Evolutionary conservation across 2,888 invertebrate species (phyloP), one percentile per base, ranked within the genome.

Genomic region (Drosophila paramelanica): DNA sequence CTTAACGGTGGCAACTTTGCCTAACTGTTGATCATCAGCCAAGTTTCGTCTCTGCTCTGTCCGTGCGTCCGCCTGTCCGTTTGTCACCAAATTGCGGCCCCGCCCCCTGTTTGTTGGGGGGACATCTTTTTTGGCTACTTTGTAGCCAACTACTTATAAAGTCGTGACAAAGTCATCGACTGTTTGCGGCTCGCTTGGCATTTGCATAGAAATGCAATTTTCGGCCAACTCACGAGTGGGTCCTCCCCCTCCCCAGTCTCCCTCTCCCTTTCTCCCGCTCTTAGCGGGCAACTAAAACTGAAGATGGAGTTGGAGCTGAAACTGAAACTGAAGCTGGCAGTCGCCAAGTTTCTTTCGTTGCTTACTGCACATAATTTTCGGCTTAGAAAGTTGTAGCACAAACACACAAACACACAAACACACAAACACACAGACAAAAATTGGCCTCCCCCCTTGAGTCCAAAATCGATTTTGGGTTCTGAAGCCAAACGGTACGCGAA

Each of bases 161-260:
- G 87, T 85, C 89, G 87, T 85, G 84, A 83, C 84, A 79, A 88
- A 85, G 87, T 86, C 89, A 85, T 88, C 81, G 84, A 86, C 87
- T 83, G 81, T 87, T 79, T 84, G 81, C 73, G 67, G 74, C 74
- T 73, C 67, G 62, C 45, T 72, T 77, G 55, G 80, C 80, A 85
- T 85, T 85, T 85, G 89, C 84, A 85, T 85, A 86, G 84, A 88
- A 85, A 85, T 85, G 84, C 89, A 88, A 88, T 85, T 85, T 83
- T 86, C 84, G 84, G 67, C 71, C 79, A 83, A 70, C 82, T 74
- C 67, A 64, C 74, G 59, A 60, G 46, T 52, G 52, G 60, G 46
- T 47, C 43, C 55, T 43, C 23, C 25, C 6, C 3, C 43, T n/a
- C 20, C 43, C 10, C 20, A n/a, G 6, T n/a, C n/a, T n/a, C 53